Evolutionary conservation across 2,888 invertebrate species (phyloP).

Genomic region (Trypoxylon attenuatum): DNA sequence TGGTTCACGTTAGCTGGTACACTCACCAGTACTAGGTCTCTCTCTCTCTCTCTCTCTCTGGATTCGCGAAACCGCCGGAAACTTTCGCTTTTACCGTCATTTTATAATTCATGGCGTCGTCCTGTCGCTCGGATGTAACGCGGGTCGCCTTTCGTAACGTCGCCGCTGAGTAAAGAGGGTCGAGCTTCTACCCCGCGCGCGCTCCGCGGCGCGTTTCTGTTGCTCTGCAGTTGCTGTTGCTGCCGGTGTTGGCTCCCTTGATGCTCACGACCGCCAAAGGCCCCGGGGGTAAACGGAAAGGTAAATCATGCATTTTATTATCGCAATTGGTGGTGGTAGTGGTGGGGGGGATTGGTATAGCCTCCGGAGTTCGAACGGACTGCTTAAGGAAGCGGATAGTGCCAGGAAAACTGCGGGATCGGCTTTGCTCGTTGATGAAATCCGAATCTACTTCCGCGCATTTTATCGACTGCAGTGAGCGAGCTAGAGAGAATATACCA

Average conservation of each 20-base stretch:
- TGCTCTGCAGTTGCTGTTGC: conserved; percentile 19
- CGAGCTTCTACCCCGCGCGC: conserved; percentile 7
- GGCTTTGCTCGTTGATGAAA: too few relatives aligned
- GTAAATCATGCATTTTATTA: conserved; percentile 73
- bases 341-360: too few relatives aligned
- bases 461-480: too few relatives aligned
- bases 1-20: conserved; percentile 20
- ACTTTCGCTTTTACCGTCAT: conserved; percentile 74
- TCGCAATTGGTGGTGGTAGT: too few relatives aligned
- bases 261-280: conserved; percentile 13
- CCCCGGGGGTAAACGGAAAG: conserved; percentile 50
- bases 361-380: too few relatives aligned
- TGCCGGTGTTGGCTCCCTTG: not conserved
- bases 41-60: conserved; percentile 15
- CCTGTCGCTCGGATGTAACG: conserved; percentile 60
- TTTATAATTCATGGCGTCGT: conserved; percentile 74
- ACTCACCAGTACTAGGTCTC: not conserved
- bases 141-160: conserved; percentile 59
- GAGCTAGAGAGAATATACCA: too few relatives aligned
- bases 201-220: not conserved
- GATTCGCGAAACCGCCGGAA: conserved; percentile 61
- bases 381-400: too few relatives aligned
- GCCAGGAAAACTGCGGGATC: too few relatives aligned
- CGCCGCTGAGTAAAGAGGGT: conserved; percentile 64
- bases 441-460: too few relatives aligned